Percentiles rank a stretch among this genome's conserved stretches.
Conservation (phyloP, 2,888 invertebrate genomes). For the Lasioglossum pauxillum region DNA sequence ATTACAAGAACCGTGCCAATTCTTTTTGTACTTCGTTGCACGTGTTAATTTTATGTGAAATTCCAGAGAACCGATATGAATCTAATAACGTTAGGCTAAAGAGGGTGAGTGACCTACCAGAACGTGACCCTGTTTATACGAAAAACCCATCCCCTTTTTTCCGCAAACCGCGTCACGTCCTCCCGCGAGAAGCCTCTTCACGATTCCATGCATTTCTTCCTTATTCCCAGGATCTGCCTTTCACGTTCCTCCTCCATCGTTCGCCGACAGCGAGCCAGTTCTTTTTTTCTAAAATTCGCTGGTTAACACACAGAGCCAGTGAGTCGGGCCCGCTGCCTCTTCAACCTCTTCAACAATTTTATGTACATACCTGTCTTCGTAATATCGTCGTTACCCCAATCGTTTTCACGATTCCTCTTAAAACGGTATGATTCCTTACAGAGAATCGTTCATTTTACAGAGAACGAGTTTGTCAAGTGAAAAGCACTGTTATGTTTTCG, state of each 20-base stretch:
- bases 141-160: constrained; percentile 6
- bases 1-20: too few relatives aligned
- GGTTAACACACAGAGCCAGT: background rate
- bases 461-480: background rate
- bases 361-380: background rate
- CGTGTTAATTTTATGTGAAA: background rate
- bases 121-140: constrained; percentile 58
- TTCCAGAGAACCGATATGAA: background rate
- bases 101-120: constrained; percentile 55
- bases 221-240: constrained; percentile 19
- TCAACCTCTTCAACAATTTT: constrained; percentile 23
- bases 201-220: constrained; percentile 39
- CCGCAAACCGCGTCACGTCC: constrained; percentile 28
- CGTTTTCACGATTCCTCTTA: background rate
- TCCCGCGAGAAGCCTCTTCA: constrained; percentile 36
- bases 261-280: constrained; percentile 5
- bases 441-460: constrained; percentile 32
- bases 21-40: background rate
- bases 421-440: constrained; percentile 6
- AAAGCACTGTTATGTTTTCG: constrained; percentile 8
- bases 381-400: constrained; percentile 21
- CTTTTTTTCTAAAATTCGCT: background rate
- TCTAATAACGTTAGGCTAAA: constrained; percentile 26
- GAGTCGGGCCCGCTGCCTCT: background rate
- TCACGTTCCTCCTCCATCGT: constrained; percentile 12